These are phyloP conservation scores for Drosophila mayri DNA, from an alignment of 1,140 invertebrate genomes.

Conservation along the genomic window DNA sequence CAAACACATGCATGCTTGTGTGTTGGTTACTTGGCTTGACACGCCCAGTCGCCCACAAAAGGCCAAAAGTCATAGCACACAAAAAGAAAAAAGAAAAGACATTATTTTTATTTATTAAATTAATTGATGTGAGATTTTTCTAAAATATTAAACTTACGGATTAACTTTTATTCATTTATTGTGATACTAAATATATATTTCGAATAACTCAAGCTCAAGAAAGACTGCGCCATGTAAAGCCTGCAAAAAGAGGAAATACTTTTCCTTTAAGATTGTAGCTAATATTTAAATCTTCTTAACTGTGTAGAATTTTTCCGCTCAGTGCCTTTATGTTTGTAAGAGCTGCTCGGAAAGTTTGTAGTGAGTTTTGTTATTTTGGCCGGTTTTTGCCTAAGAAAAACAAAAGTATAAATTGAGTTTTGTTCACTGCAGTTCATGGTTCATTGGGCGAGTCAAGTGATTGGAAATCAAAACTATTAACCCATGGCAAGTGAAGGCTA, in stretches of 20 bases:
- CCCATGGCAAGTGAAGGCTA: conserved; percentile 23
- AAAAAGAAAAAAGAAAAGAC: conserved; percentile 16
- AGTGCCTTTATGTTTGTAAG: conserved; percentile 16
- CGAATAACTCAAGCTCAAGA: no score
- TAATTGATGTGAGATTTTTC: no score
- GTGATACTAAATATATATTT: no score
- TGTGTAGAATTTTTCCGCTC: not conserved
- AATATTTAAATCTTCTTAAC: not conserved
- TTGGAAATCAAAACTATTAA: conserved; percentile 48
- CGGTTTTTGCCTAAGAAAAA: conserved; percentile 56
- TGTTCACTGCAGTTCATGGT: conserved; percentile 43
- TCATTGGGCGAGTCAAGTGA: conserved; percentile 50
- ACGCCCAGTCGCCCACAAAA: conserved; percentile 46
- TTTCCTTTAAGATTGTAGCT: not conserved
- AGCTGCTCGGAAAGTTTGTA: conserved; percentile 29
- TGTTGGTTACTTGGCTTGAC: conserved; percentile 56
- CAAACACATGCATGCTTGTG: conserved; percentile 53
- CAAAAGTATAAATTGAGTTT: conserved; percentile 63
- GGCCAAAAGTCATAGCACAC: conserved; percentile 35
- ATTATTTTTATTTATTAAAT: not conserved
- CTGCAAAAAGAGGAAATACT: not conserved
- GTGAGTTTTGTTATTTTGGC: conserved; percentile 36
- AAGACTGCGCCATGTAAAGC: not conserved
- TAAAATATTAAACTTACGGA: no score
- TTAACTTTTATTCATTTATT: no score